Conservation (phyloP, 2,113 vertebrate species). For the Calidris pygmaea region DNA sequence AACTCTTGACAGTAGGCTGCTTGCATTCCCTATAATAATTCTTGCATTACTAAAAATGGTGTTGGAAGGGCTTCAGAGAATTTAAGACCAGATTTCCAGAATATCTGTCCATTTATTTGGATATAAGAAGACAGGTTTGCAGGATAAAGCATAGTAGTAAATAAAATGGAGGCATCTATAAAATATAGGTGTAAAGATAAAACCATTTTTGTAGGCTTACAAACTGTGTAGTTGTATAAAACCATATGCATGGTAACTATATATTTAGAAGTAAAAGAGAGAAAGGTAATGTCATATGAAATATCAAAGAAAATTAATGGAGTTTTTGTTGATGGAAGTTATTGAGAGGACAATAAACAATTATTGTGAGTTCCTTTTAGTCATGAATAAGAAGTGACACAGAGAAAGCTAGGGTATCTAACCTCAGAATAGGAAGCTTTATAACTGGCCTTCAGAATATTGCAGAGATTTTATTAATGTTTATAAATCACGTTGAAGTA, state of each 20-base stretch:
- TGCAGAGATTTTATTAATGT: neutral
- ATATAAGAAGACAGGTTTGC: slow-evolving; percentile 7
- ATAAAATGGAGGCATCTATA: neutral
- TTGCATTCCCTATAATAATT: neutral
- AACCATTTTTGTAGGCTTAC: neutral
- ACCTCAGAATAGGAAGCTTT: neutral
- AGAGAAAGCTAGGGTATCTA: neutral
- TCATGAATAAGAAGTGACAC: neutral
- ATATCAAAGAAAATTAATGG: neutral
- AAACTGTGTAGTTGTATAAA: neutral
- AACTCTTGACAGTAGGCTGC: neutral
- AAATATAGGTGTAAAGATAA: slow-evolving; percentile 38
- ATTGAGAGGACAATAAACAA: neutral
- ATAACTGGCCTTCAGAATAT: neutral
- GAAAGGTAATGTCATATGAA: neutral
- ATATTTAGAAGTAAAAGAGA: neutral
- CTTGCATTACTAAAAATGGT: slow-evolving; percentile 1
- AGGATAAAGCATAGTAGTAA: neutral
- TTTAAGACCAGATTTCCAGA: slow-evolving; percentile 32
- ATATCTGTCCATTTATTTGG: slow-evolving; percentile 22
- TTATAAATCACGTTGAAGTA: neutral
- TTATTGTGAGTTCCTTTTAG: neutral
- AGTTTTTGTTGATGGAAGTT: neutral
- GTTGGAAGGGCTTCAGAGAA: slow-evolving; percentile 18
- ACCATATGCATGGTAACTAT: neutral